Base-by-base conservation (phyloP, 2,113 vertebrate genomes). In the Lanius collurio region DNA sequence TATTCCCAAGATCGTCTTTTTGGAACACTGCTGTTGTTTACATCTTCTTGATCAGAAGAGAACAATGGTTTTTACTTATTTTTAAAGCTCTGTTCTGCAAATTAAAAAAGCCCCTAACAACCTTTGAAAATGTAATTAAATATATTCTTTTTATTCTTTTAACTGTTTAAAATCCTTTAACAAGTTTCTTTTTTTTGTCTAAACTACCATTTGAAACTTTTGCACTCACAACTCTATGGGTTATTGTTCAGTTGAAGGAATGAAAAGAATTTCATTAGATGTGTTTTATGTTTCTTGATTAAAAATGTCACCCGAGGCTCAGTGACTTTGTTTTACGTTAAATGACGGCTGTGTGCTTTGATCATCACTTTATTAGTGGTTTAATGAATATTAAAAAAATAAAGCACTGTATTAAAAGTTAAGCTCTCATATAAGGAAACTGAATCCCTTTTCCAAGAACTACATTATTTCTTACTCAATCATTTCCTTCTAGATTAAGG, bases 221-320 rank as follows among this genome's bases (percentile, higher is more conserved):
- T 90, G 81, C 87, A 65, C 81, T 93, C 88, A 59, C 62, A 94
- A 33, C 41, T 88, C 85, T 80, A 76, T 27, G 94, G 90, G 52
- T 97, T 96, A 95, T 83, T 94, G 87, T 89, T 93, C 65, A 87
- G 73, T 62, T 85, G 69, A 88, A 96, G 75, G 94, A 96, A 97
- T 93, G 95, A 96, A 70, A 95, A 93, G 92, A 96, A 97, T 97
- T 97, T 97, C 82, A 97, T 96, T 96, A 97, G 90, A 94, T 93
- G 82, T 87, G 82, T 93, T 97, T 96, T 93, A 96, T 95, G 64
- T 94, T 95, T 94, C 94, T 96, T 95, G 95, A 95, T 95, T 96
- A 94, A 97, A 97, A 97, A 96, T 91, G 93, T 96, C 94, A 96
- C 97, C 96, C 47, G 70, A 96, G 95, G 95, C 95, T 97, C 95